Evolutionary conservation across 2,113 vertebrate genomes (phyloP).

Genomic region (Arvicanthis niloticus): DNA sequence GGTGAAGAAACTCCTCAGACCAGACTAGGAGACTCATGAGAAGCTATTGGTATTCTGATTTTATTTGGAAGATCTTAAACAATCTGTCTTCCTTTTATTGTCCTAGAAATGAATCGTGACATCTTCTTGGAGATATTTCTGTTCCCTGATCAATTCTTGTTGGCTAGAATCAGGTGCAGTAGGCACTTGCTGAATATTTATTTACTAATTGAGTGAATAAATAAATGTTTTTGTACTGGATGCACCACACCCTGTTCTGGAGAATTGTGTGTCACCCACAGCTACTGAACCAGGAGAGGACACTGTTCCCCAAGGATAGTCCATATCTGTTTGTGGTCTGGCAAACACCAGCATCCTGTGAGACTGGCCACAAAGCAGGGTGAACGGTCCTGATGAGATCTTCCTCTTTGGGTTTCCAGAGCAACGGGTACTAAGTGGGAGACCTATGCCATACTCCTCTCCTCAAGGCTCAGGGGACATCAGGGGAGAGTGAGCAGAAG

Average conservation of each 20-base stretch:
- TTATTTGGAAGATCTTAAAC: constrained; percentile 16
- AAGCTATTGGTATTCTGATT: not conserved
- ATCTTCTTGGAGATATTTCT: not conserved
- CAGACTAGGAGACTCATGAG: not conserved
- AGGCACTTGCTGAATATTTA: not conserved
- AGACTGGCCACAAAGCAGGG: not conserved
- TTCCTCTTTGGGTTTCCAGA: not conserved
- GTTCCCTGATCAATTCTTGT: not conserved
- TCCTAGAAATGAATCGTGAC: not conserved
- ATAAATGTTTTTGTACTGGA: not conserved
- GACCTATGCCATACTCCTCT: not conserved
- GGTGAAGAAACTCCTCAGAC: not conserved
- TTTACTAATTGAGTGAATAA: not conserved
- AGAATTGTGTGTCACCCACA: not conserved
- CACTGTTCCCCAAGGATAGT: not conserved
- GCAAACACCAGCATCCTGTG: not conserved
- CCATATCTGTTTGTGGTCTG: not conserved
- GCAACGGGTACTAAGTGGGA: not conserved
- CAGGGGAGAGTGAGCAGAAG: not conserved
- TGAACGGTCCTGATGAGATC: not conserved
- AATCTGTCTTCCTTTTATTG: not conserved
- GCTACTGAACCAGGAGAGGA: not conserved
- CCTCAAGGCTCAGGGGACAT: not conserved
- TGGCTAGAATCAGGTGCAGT: not conserved
- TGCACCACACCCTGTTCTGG: not conserved